phyloP scores from a whole-genome alignment of 64 coral and sea anemone genomes.

The Montipora sp. region DNA sequence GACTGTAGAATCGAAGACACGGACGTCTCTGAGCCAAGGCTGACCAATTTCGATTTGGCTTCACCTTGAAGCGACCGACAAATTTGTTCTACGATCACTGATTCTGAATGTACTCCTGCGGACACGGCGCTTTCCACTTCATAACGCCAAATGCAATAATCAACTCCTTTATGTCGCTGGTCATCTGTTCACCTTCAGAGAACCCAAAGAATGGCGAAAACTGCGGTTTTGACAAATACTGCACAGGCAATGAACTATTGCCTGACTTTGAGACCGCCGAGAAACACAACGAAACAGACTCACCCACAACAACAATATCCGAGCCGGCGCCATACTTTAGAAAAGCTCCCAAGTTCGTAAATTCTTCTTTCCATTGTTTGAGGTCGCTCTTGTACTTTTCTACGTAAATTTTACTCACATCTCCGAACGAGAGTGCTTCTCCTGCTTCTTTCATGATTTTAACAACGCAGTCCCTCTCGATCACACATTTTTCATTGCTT shows the following conservation, averaged over 20 bases:
- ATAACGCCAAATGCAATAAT: conserved; percentile 19
- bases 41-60: conserved; percentile 63
- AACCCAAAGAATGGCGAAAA: no score
- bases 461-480: no score
- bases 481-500: no score
- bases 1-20: conserved; percentile 58
- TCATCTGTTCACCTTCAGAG: neutral
- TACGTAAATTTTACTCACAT: no score
- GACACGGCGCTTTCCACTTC: conserved; percentile 48
- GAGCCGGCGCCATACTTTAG: neutral
- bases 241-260: neutral
- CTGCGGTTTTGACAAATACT: conserved; percentile 27
- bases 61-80: conserved; percentile 65
- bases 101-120: conserved; percentile 34
- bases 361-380: neutral
- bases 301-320: neutral
- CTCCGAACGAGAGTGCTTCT: no score
- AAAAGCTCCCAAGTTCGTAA: neutral
- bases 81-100: conserved; percentile 63
- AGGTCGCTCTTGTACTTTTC: neutral
- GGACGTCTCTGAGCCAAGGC: conserved; percentile 46
- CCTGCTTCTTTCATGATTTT: no score
- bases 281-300: conserved; percentile 6
- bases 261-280: neutral
- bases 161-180: neutral